phyloP scores from a whole-genome alignment of 1,140 invertebrate genomes.

The Cyphomyrmex costatus region DNA sequence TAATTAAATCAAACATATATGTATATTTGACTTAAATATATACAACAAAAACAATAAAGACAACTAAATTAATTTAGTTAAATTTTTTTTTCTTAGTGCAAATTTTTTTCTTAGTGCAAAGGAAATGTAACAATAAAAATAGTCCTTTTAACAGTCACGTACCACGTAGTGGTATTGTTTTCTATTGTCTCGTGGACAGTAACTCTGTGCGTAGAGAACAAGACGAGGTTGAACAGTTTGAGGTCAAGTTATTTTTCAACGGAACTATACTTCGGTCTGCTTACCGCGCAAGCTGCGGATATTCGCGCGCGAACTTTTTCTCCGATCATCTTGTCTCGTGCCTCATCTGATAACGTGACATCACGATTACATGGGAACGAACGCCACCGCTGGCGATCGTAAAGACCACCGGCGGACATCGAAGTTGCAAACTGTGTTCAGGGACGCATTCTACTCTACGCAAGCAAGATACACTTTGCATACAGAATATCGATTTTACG shows the following conservation, averaged over 20 bases:
- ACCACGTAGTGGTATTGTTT: constrained; percentile 38
- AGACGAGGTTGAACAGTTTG: constrained; percentile 76
- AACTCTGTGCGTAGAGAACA: constrained; percentile 68
- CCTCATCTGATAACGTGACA: constrained; percentile 78
- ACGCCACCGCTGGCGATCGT: constrained; percentile 72
- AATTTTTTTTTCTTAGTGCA: too few species aligned
- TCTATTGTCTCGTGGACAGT: constrained; percentile 44
- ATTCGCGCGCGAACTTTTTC: constrained; percentile 74
- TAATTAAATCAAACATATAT: too few species aligned
- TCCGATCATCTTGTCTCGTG: constrained; percentile 71
- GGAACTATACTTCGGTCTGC: constrained; percentile 56
- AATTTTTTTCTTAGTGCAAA: background rate
- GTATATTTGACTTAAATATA: too few species aligned
- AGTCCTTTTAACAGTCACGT: constrained; percentile 32
- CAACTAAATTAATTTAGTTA: too few species aligned
- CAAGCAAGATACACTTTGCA: background rate
- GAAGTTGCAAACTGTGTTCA: constrained; percentile 57
- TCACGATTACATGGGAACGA: constrained; percentile 83
- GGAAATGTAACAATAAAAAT: constrained; percentile 48
- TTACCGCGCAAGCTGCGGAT: constrained; percentile 78
- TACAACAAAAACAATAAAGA: too few species aligned
- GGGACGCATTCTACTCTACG: constrained; percentile 53
- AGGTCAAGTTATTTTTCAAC: constrained; percentile 77
- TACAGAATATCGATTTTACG: background rate
- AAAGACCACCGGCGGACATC: constrained; percentile 67